Conservation (phyloP, 2,888 invertebrate genomes). For the Drosophila multiciliata region DNA sequence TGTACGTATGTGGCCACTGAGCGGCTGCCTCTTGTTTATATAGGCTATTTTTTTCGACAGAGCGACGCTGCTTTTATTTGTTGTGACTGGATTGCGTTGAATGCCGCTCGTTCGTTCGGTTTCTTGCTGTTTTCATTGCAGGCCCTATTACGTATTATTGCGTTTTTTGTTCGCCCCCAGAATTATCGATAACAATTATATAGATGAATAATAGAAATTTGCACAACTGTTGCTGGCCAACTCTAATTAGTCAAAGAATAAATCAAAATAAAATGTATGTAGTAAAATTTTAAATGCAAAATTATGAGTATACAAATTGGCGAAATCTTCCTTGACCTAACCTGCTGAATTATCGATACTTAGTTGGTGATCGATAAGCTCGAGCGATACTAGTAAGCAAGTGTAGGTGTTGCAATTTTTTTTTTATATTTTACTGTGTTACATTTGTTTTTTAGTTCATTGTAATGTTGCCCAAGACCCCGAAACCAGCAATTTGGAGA, state of each 20-base stretch:
- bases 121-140: constrained; percentile 19
- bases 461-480: constrained; percentile 88
- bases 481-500: constrained; percentile 86
- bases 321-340: constrained; percentile 8
- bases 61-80: constrained; percentile 29
- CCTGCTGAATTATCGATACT: constrained; percentile 31
- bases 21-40: constrained; percentile 36
- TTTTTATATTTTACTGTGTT: constrained; percentile 18
- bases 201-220: neutral
- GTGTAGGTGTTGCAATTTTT: constrained; percentile 12
- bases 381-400: constrained; percentile 36
- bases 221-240: neutral
- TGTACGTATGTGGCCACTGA: constrained; percentile 47
- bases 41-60: constrained; percentile 20
- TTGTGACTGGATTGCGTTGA: constrained; percentile 38
- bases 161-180: neutral
- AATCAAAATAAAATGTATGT: neutral
- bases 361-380: neutral
- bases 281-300: neutral
- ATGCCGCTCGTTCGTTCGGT: constrained; percentile 47
- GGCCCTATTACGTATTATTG: constrained; percentile 48
- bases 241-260: neutral
- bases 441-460: constrained; percentile 41
- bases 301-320: neutral
- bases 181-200: constrained; percentile 28